These are phyloP conservation scores for Bacillus rossius DNA, from an alignment of 1,140 invertebrate species.

Conservation along the genomic window DNA sequence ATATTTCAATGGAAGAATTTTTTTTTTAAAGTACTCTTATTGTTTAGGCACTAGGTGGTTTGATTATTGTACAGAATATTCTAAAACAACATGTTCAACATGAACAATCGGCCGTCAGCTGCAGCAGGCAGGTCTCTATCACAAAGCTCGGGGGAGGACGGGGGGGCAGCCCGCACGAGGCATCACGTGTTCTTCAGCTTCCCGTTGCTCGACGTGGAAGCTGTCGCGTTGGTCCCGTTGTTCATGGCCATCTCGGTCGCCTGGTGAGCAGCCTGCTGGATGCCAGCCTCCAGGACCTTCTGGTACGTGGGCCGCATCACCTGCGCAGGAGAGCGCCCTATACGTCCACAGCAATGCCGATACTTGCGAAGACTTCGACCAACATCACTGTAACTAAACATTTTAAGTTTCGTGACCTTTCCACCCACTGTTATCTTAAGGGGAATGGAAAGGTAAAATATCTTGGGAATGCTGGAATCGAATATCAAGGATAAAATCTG, in stretches of 20 bases:
- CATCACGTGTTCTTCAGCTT: constrained; percentile 10
- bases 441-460: no score
- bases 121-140: neutral
- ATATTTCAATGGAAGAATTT: no score
- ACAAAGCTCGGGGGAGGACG: neutral
- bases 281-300: constrained; percentile 66
- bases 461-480: no score
- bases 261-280: constrained; percentile 67
- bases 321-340: constrained; percentile 50
- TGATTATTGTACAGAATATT: no score
- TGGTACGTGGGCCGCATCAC: constrained; percentile 75
- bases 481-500: no score
- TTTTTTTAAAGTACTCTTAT: no score
- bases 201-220: constrained; percentile 2
- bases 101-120: no score
- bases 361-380: no score
- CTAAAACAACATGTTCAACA: no score
- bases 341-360: no score
- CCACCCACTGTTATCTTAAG: neutral
- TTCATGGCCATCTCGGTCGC: constrained; percentile 53
- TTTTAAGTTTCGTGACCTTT: no score
- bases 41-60: no score
- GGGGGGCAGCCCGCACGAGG: neutral
- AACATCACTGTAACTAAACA: neutral
- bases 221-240: neutral